Evolutionary conservation across 2,888 invertebrate genomes (phyloP), one percentile per base, ranked within the genome.

Genomic region (Drosophila phalerata): DNA sequence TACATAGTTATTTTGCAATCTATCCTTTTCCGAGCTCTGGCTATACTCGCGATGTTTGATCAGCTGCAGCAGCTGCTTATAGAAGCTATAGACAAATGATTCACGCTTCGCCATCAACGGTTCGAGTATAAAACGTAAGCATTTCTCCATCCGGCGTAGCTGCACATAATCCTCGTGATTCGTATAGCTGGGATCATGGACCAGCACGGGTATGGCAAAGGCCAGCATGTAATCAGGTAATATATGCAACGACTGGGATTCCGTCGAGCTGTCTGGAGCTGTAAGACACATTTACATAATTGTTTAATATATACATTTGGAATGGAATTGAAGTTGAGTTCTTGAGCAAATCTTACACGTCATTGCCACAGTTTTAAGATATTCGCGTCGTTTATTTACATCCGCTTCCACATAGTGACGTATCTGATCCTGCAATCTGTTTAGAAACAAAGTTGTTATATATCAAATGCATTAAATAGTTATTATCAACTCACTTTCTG

Each of bases 161-260:
- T 98, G 97, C 19, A 73, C 73, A 17, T 96, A 94, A 90, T 97
- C 96, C 87, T 96, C 95, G 93, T 96, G 95, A 76, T 95, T 94
- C 53, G 96, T 96, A 91, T 96, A 97, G 80, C 95, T 94, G 6
- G 97, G 97, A 93, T 98, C 97, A 92, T 99, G 98, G n/a, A 98
- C 97, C 67, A 99, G 94, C 56, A 99, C 95, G 52, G 99, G 98
- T 81, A 99, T 96, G n/a, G 98, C 97, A 93, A 98, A 99, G 78
- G 98, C 97, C 90, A 99, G 93, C 96, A 98, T 98, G 92, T 98
- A 99, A 93, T 99, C 99, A 58, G 99, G 99, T 93, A 98, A 94
- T 92, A 98, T 97, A 92, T 97, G 96, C 42, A 97, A 96, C 91
- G 97, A 93, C 93, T 97, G 97, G 77, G 95, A 77, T 43, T 91